Conservation (phyloP, 2,888 invertebrate species). For the Mythimna ferrago region DNA sequence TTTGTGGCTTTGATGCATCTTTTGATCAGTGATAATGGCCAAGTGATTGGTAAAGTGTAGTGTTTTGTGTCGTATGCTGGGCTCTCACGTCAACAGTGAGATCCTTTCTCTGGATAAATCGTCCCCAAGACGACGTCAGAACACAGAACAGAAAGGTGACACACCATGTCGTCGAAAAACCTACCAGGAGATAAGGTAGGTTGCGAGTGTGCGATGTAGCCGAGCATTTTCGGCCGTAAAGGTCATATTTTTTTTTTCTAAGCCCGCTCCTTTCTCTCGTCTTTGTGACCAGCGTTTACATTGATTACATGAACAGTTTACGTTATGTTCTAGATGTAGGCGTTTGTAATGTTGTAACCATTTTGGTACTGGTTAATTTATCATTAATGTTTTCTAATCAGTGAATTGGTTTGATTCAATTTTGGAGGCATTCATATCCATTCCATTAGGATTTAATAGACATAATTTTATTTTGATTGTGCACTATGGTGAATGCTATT, state of each 20-base stretch:
- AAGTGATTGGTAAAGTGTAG: slow-evolving; percentile 89
- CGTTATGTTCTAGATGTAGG: slow-evolving; percentile 19
- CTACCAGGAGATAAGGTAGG: slow-evolving; percentile 96
- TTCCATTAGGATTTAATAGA: not conserved
- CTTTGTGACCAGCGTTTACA: slow-evolving; percentile 66
- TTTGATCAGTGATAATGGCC: slow-evolving; percentile 89
- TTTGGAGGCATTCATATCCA: slow-evolving; percentile 1
- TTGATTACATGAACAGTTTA: slow-evolving; percentile 50
- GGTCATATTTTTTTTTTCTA: slow-evolving; percentile 84
- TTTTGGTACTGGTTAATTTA: slow-evolving; percentile 28
- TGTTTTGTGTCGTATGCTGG: slow-evolving; percentile 90
- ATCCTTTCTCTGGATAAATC: slow-evolving; percentile 89
- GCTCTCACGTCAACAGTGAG: slow-evolving; percentile 88
- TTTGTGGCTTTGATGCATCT: slow-evolving; percentile 89
- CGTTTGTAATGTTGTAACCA: slow-evolving; percentile 20
- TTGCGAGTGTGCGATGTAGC: slow-evolving; percentile 69
- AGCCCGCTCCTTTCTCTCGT: slow-evolving; percentile 83
- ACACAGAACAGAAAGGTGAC: slow-evolving; percentile 84
- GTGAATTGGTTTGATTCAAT: slow-evolving; percentile 36
- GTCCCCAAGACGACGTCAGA: slow-evolving; percentile 88
- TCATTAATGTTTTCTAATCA: slow-evolving; percentile 22
- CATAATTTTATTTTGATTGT: slow-evolving; percentile 6
- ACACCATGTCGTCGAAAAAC: slow-evolving; percentile 94
- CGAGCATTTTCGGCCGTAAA: slow-evolving; percentile 72
- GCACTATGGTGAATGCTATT: not conserved